phyloP scores from a whole-genome alignment of 2,113 vertebrate species.

The Zosterops lateralis region DNA sequence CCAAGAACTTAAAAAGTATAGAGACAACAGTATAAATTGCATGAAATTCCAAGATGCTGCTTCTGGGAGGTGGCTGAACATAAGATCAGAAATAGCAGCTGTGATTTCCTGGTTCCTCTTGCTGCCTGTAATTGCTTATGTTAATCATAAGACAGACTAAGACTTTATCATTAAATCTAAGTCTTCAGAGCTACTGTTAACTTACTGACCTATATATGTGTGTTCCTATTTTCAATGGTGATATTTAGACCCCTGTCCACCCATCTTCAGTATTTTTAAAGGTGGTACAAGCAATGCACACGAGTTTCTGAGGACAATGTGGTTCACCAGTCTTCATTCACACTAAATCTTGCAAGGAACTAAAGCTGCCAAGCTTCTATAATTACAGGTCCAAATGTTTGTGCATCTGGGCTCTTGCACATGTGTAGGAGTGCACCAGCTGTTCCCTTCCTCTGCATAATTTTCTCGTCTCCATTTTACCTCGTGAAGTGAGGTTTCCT shows the following conservation, averaged over 20 bases:
- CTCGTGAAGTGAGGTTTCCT: neutral
- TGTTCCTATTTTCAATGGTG: neutral
- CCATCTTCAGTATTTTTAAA: neutral
- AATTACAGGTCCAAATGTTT: neutral
- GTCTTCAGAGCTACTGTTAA: neutral
- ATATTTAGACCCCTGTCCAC: neutral
- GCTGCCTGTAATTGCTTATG: neutral
- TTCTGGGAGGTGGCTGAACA: neutral
- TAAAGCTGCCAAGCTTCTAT: neutral
- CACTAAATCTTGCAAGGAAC: neutral
- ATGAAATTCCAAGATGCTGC: neutral
- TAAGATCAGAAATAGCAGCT: neutral
- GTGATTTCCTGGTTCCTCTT: neutral
- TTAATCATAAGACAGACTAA: neutral
- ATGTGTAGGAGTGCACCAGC: constrained; percentile 19
- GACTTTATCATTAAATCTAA: neutral
- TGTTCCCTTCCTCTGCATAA: neutral
- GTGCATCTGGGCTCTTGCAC: neutral
- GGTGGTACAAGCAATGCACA: neutral
- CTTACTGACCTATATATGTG: neutral
- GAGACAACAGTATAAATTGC: neutral
- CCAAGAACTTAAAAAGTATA: neutral
- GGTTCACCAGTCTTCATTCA: neutral
- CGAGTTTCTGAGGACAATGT: neutral
- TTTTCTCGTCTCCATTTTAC: neutral